Evolutionary conservation across 2,797 vertebrate species (phyloP).

Genomic region (Microhierax caerulescens): DNA sequence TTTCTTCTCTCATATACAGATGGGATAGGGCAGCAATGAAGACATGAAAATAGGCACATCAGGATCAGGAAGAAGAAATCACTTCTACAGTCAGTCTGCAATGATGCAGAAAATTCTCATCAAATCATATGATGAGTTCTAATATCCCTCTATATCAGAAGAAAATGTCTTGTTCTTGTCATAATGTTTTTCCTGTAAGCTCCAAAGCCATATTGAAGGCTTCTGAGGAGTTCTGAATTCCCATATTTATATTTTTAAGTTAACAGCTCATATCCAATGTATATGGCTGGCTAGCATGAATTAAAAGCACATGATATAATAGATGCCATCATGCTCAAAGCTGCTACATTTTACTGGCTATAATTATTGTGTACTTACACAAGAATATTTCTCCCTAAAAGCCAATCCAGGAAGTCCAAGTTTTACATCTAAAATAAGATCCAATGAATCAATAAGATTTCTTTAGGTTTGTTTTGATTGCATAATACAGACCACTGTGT

Average conservation of each 20-base stretch:
- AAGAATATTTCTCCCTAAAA: background rate
- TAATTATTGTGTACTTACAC: background rate
- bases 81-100: background rate
- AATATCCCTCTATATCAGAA: background rate
- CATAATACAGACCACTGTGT: background rate
- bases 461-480: background rate
- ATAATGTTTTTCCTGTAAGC: background rate
- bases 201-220: background rate
- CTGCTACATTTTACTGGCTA: background rate
- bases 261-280: background rate
- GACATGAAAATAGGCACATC: background rate
- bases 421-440: background rate
- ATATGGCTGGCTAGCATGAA: background rate
- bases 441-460: background rate
- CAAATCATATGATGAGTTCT: background rate
- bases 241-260: background rate
- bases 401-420: background rate
- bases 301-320: background rate
- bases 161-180: background rate
- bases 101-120: background rate
- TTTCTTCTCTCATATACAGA: background rate
- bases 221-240: background rate
- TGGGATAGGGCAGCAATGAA: background rate
- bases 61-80: background rate
- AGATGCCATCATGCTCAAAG: background rate